A percentile compares a stretch with the other conserved stretches of the same genome.
These are phyloP conservation scores for Hycleus cichorii DNA, from an alignment of 1,140 invertebrate genomes.

Conservation along the genomic window DNA sequence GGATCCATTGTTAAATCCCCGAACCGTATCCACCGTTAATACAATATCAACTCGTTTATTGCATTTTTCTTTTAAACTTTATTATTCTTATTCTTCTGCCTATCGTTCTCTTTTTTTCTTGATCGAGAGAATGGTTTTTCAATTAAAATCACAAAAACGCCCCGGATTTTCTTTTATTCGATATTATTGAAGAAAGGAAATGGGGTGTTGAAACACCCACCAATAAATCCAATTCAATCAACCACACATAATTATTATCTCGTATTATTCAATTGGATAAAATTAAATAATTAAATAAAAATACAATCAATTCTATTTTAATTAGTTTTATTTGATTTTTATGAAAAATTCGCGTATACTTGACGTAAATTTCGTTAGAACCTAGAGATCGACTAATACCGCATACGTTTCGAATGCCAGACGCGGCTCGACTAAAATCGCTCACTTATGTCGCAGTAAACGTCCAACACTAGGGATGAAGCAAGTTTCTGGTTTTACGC, in stretches of 20 bases:
- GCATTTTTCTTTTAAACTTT: no score
- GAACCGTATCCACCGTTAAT: no score
- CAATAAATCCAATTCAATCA: no score
- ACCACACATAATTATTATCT: not conserved
- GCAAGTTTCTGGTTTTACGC: conserved; percentile 8
- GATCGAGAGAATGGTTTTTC: no score
- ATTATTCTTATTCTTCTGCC: no score
- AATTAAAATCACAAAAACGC: no score
- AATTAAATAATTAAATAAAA: not conserved
- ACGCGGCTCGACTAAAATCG: conserved; percentile 22
- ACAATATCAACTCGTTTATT: no score
- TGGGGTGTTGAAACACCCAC: no score
- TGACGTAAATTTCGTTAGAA: not conserved
- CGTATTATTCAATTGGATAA: not conserved
- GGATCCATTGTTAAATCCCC: no score
- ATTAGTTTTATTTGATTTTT: not conserved
- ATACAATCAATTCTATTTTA: not conserved
- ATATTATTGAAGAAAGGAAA: no score
- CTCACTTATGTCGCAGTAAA: conserved; percentile 12
- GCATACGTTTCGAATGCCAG: not conserved
- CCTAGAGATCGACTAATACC: not conserved
- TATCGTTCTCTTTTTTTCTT: no score
- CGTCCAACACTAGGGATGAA: conserved; percentile 12
- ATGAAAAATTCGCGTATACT: not conserved
- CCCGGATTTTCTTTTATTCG: no score